Evolutionary conservation across 2,797 vertebrate species (phyloP).

Genomic region (Gymnothorax reevesii): DNA sequence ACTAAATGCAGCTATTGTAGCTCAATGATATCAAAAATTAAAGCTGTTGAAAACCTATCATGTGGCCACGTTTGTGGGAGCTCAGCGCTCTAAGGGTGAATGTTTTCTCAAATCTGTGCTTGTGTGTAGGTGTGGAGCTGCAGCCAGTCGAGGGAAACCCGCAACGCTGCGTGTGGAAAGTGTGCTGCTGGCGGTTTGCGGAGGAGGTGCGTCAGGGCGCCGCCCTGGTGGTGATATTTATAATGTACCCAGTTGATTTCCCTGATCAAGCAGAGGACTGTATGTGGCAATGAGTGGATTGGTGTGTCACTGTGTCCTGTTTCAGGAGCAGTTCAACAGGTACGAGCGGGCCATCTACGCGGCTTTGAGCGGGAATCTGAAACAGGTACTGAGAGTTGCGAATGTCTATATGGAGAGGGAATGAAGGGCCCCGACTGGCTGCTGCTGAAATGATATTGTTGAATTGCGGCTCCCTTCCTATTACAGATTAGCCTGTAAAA

Average conservation of each 20-base stretch:
- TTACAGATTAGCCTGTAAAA: background rate
- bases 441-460: background rate
- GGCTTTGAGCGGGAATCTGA: slow-evolving; percentile 91
- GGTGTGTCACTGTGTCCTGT: background rate
- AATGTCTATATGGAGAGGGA: background rate
- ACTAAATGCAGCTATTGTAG: too few species aligned
- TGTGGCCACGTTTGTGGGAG: too few species aligned
- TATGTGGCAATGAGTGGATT: background rate
- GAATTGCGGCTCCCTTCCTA: background rate
- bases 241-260: background rate
- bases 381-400: slow-evolving; percentile 73
- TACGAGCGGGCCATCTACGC: slow-evolving; percentile 94
- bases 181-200: slow-evolving; percentile 95
- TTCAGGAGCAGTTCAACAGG: slow-evolving; percentile 87
- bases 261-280: too few species aligned
- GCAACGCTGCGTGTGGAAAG: slow-evolving; percentile 92
- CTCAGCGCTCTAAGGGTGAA: background rate
- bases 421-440: background rate
- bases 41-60: too few species aligned
- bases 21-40: too few species aligned
- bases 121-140: slow-evolving; percentile 61
- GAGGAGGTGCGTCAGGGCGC: slow-evolving; percentile 80
- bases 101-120: background rate
- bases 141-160: slow-evolving; percentile 94
- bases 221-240: background rate